Base-by-base conservation (phyloP, 2,113 vertebrate genomes). In the Ariopsis seemanni region DNA sequence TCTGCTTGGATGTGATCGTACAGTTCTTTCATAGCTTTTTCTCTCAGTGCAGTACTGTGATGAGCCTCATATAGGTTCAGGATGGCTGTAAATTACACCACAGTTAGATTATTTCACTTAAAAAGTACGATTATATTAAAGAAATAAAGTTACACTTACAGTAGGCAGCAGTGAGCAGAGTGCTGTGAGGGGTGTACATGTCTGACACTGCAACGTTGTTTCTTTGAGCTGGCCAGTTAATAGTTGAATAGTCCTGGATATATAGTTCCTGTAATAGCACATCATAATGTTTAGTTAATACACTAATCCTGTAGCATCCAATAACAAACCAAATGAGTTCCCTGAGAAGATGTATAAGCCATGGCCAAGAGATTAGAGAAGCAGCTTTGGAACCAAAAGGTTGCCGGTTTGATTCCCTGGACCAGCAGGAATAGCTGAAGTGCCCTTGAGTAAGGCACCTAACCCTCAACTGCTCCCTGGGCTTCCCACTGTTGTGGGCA, bases 161-260 rank as follows among this genome's bases (percentile, higher is more conserved):
- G 0, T 97, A 97, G 25, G 95, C 92, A 0, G 92, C 0, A 0
- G 17, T 92, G 80, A 99, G 97, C 74, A 99, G 93, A 67, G 94
- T 94, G 93, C 97, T 99, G 91, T 99, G 98, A 0, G 97, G 96
- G 0, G 96, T 98, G 92, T 98, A 99, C 83, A 98, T 14, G 7
- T 99, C 98, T 27, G 95, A 96, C 0, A 94, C 90, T 20, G 96
- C 96, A 88, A 99, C 94, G 0, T 97, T 97, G 94, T 95, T 96
- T 90, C 95, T 96, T 93, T 99, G 98, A 0, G 96, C 96, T 0
- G 95, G 95, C 98, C 98, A 99, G 93, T 97, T 86, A n/a, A 99
- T 98, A 88, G 92, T 92, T 72, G 86, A 11, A 0, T 97, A 99
- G 89, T 99, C 97, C 81, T 99, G 94, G 69, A 98, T 82, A 0